Percentiles rank a stretch among this genome's conserved stretches.
Conservation (phyloP, 2,797 vertebrate genomes). For the Periparus ater region DNA sequence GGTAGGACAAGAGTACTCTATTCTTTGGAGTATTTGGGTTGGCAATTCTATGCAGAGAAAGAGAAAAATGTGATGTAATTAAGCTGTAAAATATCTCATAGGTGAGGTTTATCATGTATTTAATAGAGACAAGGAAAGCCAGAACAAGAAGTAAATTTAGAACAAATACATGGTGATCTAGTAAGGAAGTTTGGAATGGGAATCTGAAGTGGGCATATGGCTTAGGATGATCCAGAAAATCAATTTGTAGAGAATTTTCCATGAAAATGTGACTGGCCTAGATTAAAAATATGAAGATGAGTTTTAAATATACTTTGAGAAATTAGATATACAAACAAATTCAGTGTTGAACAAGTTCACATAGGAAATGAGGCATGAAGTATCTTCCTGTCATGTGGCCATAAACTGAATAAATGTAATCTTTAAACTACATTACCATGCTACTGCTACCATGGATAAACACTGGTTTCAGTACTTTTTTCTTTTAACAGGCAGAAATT, state of each 20-base stretch:
- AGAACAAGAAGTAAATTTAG: not conserved
- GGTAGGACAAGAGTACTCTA: not conserved
- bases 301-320: not conserved
- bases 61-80: not conserved
- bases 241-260: not conserved
- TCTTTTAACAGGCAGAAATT: not conserved
- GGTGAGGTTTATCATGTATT: accelerated
- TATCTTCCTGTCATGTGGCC: not conserved
- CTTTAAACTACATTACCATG: not conserved
- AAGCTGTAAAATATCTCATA: not conserved
- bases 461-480: not conserved
- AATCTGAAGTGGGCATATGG: not conserved
- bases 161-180: not conserved
- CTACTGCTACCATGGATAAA: not conserved
- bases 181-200: not conserved
- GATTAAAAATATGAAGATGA: not conserved
- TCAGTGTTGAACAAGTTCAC: not conserved
- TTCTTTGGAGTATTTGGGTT: not conserved
- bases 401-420: not conserved
- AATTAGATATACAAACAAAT: not conserved
- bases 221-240: not conserved
- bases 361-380: accelerated
- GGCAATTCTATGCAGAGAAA: not conserved
- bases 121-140: not conserved
- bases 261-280: not conserved